Evolutionary conservation across 1,140 invertebrate genomes (phyloP).

Genomic region (Macrobrachium rosenbergii): DNA sequence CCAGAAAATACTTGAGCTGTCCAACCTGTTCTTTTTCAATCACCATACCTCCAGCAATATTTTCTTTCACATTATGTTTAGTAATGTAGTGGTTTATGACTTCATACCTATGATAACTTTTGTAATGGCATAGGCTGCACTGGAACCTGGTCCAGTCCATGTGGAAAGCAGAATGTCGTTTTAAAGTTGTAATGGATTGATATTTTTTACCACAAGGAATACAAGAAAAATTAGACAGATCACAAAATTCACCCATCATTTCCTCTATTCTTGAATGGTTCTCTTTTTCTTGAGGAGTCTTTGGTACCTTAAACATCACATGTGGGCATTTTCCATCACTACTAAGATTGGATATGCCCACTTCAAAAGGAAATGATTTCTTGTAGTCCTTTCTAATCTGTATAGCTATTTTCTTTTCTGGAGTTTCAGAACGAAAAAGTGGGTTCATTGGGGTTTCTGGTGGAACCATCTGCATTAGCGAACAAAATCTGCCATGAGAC

Average conservation of each 20-base stretch:
- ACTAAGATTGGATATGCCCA: neutral
- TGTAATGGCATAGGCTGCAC: slow-evolving; percentile 28
- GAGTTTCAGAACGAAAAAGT: slow-evolving; percentile 44
- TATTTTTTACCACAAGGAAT: slow-evolving; percentile 53
- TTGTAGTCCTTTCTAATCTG: slow-evolving; percentile 60
- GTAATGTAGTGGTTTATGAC: slow-evolving; percentile 21
- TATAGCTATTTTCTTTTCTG: slow-evolving; percentile 57
- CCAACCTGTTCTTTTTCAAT: slow-evolving; percentile 38
- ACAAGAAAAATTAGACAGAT: slow-evolving; percentile 16
- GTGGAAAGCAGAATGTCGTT: slow-evolving; percentile 35
- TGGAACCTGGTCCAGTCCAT: slow-evolving; percentile 47
- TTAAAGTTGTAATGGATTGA: slow-evolving; percentile 28
- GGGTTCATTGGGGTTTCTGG: slow-evolving; percentile 25
- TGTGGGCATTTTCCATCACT: slow-evolving; percentile 8
- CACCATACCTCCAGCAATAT: slow-evolving; percentile 8
- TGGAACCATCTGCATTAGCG: slow-evolving; percentile 40
- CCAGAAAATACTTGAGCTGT: slow-evolving; percentile 29
- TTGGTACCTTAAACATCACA: slow-evolving; percentile 22
- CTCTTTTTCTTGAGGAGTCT: slow-evolving; percentile 30
- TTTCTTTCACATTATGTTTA: slow-evolving; percentile 28
- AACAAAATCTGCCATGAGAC: slow-evolving; percentile 53
- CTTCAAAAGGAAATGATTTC: slow-evolving; percentile 13
- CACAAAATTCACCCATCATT: slow-evolving; percentile 34
- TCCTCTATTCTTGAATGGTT: slow-evolving; percentile 12
- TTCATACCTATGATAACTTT: slow-evolving; percentile 47